Percentiles rank a stretch among this genome's conserved stretches.
phyloP scores from a whole-genome alignment of 2,113 vertebrate genomes.

The Atractosteus spatula region DNA sequence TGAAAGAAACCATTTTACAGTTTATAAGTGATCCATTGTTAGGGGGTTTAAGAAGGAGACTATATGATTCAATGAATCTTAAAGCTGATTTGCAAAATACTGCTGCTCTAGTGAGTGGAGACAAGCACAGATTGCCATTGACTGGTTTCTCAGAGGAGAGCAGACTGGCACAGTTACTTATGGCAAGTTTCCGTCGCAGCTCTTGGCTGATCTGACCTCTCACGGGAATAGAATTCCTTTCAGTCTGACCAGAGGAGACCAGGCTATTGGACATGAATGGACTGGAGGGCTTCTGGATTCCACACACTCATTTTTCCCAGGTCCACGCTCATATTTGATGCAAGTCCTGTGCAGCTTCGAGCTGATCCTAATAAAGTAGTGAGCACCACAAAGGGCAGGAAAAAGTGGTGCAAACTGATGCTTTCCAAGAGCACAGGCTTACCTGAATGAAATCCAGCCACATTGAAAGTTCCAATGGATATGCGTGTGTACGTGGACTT shows the following conservation, averaged over 20 bases:
- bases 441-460: neutral
- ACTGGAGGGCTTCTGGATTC: neutral
- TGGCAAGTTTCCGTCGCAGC: neutral
- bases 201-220: neutral
- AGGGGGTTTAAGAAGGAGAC: too few species aligned
- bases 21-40: too few species aligned
- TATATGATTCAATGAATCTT: too few species aligned
- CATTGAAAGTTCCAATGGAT: neutral
- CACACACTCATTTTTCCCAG: neutral
- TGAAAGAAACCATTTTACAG: too few species aligned
- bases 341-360: neutral
- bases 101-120: too few species aligned
- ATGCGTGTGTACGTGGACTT: neutral
- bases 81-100: too few species aligned
- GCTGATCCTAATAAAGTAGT: neutral
- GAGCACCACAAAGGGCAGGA: neutral
- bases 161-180: too few species aligned
- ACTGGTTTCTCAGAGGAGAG: too few species aligned
- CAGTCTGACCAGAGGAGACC: too few species aligned
- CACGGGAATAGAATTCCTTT: neutral
- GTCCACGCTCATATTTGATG: neutral
- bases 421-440: neutral
- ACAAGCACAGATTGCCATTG: too few species aligned
- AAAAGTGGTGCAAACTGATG: neutral
- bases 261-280: too few species aligned